These are phyloP conservation scores for Sigmodon hispidus DNA, from an alignment of 2,113 vertebrate genomes.

Conservation along the genomic window DNA sequence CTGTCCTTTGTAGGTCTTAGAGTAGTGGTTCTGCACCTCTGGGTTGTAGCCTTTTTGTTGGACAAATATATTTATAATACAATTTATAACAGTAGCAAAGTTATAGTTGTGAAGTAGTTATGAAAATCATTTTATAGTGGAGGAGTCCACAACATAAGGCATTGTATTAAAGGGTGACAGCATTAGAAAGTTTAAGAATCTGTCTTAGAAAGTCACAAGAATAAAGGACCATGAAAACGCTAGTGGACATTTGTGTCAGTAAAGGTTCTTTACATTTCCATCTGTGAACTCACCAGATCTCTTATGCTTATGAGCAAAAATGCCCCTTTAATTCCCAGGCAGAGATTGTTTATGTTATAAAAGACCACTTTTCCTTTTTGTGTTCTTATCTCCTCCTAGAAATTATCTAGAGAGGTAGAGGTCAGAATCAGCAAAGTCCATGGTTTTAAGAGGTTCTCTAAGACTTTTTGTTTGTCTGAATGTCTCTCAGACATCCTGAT, in stretches of 20 bases:
- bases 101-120: not conserved
- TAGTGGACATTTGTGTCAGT: not conserved
- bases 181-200: not conserved
- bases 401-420: not conserved
- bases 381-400: not conserved
- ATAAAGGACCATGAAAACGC: not conserved
- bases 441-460: not conserved
- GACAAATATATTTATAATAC: not conserved
- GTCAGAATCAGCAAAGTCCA: not conserved
- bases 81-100: not conserved
- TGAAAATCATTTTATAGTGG: not conserved
- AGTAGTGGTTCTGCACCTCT: not conserved
- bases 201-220: not conserved
- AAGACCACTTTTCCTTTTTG: not conserved
- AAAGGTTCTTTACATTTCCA: not conserved
- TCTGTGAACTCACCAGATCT: not conserved
- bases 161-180: not conserved
- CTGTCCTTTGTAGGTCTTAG: not conserved
- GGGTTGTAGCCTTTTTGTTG: not conserved
- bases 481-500: not conserved
- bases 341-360: constrained; percentile 10
- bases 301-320: not conserved
- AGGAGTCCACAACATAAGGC: not conserved
- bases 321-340: not conserved
- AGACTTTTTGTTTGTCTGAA: not conserved